Percentiles rank a stretch among this genome's conserved stretches.
Evolutionary conservation across 2,888 invertebrate species (phyloP).

Genomic region (Brassicogethes aeneus): DNA sequence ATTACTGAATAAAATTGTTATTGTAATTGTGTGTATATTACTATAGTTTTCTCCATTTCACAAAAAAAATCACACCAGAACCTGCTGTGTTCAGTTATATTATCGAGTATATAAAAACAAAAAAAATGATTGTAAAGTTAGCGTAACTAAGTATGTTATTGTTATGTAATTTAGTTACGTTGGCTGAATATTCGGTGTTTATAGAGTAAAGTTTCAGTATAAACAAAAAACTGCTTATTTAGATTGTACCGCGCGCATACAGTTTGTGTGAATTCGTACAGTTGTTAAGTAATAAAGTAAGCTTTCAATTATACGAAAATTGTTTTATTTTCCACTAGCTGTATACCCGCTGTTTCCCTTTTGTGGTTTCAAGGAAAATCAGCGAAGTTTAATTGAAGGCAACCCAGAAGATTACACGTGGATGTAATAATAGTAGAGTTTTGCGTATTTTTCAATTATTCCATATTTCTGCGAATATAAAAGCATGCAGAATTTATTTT

Average conservation of each 20-base stretch:
- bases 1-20: not conserved
- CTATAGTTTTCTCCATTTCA: slow-evolving; percentile 3
- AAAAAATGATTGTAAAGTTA: slow-evolving; percentile 12
- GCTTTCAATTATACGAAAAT: slow-evolving; percentile 3
- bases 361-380: too few species aligned
- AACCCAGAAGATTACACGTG: too few species aligned
- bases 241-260: slow-evolving; percentile 19
- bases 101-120: too few species aligned
- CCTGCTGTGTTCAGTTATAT: slow-evolving; percentile 15
- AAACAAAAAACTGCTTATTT: slow-evolving; percentile 20
- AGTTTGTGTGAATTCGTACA: slow-evolving; percentile 19
- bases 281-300: slow-evolving; percentile 18
- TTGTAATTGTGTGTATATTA: not conserved
- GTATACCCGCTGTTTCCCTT: too few species aligned
- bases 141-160: slow-evolving; percentile 13
- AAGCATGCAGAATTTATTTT: too few species aligned
- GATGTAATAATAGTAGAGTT: too few species aligned
- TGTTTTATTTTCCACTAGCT: not conserved
- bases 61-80: slow-evolving; percentile 11
- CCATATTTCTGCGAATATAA: too few species aligned
- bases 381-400: too few species aligned
- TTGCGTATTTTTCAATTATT: too few species aligned
- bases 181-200: slow-evolving; percentile 18
- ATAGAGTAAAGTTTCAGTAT: slow-evolving; percentile 8
- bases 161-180: slow-evolving; percentile 13